Evolutionary conservation across 2,797 vertebrate genomes (phyloP).

Genomic region (Poeciliopsis infans): DNA sequence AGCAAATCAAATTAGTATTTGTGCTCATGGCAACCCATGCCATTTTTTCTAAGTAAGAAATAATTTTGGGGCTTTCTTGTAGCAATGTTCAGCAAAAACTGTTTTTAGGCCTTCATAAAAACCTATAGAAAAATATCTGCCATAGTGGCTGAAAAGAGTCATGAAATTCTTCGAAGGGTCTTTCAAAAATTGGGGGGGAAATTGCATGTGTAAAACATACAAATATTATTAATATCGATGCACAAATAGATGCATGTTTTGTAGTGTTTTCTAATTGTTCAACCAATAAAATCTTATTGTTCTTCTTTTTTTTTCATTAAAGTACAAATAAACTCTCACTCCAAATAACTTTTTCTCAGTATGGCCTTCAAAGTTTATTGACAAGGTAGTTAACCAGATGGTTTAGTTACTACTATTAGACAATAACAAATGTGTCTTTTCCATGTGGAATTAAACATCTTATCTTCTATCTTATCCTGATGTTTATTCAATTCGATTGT

Average conservation of each 20-base stretch:
- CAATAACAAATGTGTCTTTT: conserved; percentile 17
- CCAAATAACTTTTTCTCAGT: conserved; percentile 52
- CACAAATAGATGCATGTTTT: no score
- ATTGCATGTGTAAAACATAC: no score
- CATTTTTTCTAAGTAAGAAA: background rate
- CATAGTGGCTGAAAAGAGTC: background rate
- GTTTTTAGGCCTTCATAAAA: background rate
- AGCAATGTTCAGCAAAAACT: background rate
- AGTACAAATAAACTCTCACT: conserved; percentile 6
- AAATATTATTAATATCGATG: background rate
- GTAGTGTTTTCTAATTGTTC: background rate
- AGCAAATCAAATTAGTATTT: background rate
- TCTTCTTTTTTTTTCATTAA: background rate
- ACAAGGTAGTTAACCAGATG: conserved; percentile 74
- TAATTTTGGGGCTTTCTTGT: background rate
- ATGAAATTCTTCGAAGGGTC: background rate
- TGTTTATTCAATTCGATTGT: conserved; percentile 11
- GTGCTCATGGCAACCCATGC: background rate
- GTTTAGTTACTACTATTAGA: conserved; percentile 41
- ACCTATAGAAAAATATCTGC: background rate
- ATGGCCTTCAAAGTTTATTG: conserved; percentile 56
- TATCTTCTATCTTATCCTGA: no score
- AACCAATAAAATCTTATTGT: background rate
- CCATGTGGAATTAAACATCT: conserved; percentile 15
- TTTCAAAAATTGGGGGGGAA: background rate